Evolutionary conservation across 2,888 invertebrate species (phyloP), one percentile per base, ranked within the genome.

Genomic region (Acleris laterana): DNA sequence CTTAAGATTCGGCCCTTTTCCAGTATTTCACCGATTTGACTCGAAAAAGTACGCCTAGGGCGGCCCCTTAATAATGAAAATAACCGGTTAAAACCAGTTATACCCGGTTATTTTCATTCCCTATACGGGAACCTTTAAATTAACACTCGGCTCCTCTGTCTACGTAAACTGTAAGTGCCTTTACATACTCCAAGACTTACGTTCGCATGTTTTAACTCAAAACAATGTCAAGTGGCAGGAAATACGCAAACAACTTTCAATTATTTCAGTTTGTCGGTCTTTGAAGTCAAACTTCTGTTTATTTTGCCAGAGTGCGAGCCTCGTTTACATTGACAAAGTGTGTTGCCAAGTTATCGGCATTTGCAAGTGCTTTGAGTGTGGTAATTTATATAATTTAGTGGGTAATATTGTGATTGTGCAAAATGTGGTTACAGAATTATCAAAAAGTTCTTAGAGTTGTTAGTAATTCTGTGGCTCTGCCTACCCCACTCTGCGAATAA

Each of bases 221-320:
- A 63, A 51, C 63, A 63, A 42, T 32, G 42, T 51, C 56, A 56
- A 42, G 56, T 56, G 19, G 44, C 32, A 16, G 42, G 46, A 42
- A 63, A 57, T 42, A 44, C 42, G 19, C 28, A 50, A 63, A 63
- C 50, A 57, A 28, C 42, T 28, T 50, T 42, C 38, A 60, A 60
- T 42, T 60, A 60, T 60, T 51, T 51, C 25, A 51, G 63, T 49
- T 42, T 49, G 42, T 17, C 11, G 44, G 44, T 63, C 50, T 57
- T 57, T 57, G 57, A 32, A 56, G 57, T 57, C 50, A 55, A 17
- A 62, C 49, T 62, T 56, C 17, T 63, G 57, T 57, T 57, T 63
- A 50, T 63, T 63, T 44, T 51, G 28, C 42, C 49, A 25, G 56
- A 51, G 19, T 46, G 19, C n/a, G 13, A 44, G 63, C 57, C 44